Evolutionary conservation across 2,888 invertebrate genomes (phyloP).

Genomic region (Villa cingulata): DNA sequence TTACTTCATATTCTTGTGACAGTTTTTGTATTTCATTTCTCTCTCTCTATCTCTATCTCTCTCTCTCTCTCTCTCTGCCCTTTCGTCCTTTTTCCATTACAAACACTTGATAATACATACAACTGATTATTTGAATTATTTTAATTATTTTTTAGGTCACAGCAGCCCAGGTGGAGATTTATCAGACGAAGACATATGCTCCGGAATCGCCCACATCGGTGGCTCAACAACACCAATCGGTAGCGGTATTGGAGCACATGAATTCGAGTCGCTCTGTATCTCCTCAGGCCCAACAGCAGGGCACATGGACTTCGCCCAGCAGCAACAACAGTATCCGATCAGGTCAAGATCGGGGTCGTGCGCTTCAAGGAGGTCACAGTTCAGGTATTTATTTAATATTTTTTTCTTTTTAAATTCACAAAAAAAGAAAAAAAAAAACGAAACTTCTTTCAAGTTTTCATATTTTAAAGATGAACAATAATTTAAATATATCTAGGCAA

Average conservation of each 20-base stretch:
- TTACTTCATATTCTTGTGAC: background rate
- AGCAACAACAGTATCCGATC: conserved; percentile 29
- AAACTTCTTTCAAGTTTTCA: background rate
- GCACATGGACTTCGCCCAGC: conserved; percentile 36
- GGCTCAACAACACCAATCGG: conserved; percentile 35
- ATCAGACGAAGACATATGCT: conserved; percentile 38
- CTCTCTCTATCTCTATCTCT: no score
- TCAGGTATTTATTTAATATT: conserved; percentile 33
- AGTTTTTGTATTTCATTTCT: background rate
- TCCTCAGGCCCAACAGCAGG: conserved; percentile 28
- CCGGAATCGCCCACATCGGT: conserved; percentile 34
- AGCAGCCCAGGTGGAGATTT: conserved; percentile 40
- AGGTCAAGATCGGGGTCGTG: conserved; percentile 37
- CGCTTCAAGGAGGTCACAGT: conserved; percentile 37
- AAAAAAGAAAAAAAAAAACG: background rate
- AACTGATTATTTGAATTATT: no score
- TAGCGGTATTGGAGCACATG: conserved; percentile 33
- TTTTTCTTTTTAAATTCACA: no score
- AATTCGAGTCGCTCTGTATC: conserved; percentile 38
- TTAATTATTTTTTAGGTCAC: conserved; percentile 26
- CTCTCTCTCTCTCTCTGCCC: no score
- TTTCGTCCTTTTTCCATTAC: no score
- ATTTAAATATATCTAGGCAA: no score
- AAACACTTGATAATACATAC: no score
- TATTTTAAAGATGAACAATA: no score